Evolutionary conservation across 1,140 invertebrate species (phyloP), one percentile per base, ranked within the genome.

Genomic region (Bombus confusus): DNA sequence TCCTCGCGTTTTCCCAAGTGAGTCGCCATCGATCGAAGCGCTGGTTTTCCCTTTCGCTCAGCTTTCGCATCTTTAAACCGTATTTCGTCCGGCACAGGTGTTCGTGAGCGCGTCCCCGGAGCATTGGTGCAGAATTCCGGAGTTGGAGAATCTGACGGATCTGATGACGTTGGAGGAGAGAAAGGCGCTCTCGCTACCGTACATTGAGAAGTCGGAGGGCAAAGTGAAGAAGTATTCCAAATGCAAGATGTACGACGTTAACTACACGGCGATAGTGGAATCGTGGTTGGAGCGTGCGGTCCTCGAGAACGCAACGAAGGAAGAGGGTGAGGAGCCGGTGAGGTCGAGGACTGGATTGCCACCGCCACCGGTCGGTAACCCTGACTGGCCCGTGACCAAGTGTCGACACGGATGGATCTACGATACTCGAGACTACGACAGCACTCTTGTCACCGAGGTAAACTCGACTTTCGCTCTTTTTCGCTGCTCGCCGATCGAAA

Each of bases 101-200:
- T 97, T 97, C 94, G 97, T 97, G 90, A 97, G 96, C 66, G 96
- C 96, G 15, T 96, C 96, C 22, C 97, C 97, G 18, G 96, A 97
- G 13, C 97, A 97, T 89, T 97, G 96, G 96, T 97, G 97, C 90
- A 95, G 95, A 41, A 94, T 96, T n/a, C 96, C 96, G 34, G 95
- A 96, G 83, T 92, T 97, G 39, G 95, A 96, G 39, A 93, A 94
- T 77, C 82, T 96, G 39, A 95, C 94, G 78, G 89, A 88, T 41
- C 83, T 95, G 71, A 89, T 97, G 69, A 96, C 96, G 37, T 92
- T 95, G n/a, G 95, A 96, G 3, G 91, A 96, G 59, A 93, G 96
- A 15, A 96, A 96, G 77, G 94, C 95, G 39, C 92, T 96, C 25
- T 96, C 96, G 6, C 91, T 97, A 87, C 96, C 96, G 52, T 94